A percentile compares a stretch with the other conserved stretches of the same genome.
These are phyloP conservation scores for Phylloscopus trochiloides DNA, from an alignment of 2,113 vertebrate species.

Conservation along the genomic window DNA sequence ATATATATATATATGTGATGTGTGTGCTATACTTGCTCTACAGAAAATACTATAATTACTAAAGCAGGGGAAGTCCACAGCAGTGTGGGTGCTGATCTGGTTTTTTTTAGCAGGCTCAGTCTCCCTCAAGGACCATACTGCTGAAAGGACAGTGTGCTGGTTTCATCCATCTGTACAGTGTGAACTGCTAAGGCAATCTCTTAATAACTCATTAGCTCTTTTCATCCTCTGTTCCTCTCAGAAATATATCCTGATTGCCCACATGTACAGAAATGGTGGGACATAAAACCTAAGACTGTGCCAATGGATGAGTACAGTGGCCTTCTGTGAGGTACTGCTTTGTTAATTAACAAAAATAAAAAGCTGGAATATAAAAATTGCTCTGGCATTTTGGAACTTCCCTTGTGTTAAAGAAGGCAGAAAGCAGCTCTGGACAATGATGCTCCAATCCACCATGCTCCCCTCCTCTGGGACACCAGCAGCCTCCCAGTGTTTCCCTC, in stretches of 20 bases:
- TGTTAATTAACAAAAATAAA: background rate
- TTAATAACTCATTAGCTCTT: background rate
- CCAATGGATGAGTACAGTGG: fast-evolving
- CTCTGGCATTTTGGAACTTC: background rate
- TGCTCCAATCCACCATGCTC: fast-evolving
- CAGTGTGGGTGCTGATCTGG: background rate
- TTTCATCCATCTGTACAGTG: background rate
- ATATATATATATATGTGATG: no score
- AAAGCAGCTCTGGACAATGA: background rate
- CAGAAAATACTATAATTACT: background rate
- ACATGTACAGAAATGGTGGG: background rate
- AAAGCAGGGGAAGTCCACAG: background rate
- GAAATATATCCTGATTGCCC: background rate
- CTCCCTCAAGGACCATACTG: background rate
- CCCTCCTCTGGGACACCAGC: background rate
- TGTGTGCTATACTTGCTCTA: background rate
- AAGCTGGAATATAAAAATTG: background rate
- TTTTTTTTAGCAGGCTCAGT: background rate
- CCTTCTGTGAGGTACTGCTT: background rate
- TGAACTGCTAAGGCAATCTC: background rate
- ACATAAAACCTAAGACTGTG: background rate
- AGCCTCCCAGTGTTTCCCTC: background rate
- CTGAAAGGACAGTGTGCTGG: background rate
- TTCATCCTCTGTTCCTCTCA: background rate
- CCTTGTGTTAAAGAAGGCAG: background rate